Conservation (phyloP, 2,888 invertebrate genomes). For the Nezara viridula region DNA sequence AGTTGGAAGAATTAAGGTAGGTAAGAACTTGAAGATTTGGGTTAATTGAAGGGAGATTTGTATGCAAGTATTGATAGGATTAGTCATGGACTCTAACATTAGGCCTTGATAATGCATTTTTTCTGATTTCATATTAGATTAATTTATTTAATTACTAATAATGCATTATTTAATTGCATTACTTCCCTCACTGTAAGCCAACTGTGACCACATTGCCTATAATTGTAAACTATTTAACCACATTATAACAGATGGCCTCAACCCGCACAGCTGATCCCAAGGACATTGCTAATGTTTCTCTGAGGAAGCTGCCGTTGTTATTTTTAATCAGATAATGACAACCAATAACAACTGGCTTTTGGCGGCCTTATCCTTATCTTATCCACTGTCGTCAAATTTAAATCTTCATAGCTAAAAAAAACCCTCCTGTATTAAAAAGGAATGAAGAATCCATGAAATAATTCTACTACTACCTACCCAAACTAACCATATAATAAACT, state of each 20-base stretch:
- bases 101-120: no score
- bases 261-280: background rate
- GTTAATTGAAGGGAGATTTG: no score
- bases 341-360: background rate
- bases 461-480: no score
- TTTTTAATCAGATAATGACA: background rate
- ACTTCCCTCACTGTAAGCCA: background rate
- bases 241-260: background rate
- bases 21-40: no score
- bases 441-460: background rate
- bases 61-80: no score
- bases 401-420: background rate
- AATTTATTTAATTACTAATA: no score
- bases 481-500: no score
- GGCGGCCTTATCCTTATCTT: background rate
- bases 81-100: no score
- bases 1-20: no score
- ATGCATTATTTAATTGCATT: no score
- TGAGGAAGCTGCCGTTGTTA: background rate
- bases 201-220: background rate
- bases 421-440: background rate
- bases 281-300: background rate
- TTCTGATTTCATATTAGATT: no score
- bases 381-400: background rate
- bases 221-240: background rate